Evolutionary conservation across 2,888 invertebrate genomes (phyloP).

Genomic region (Drosophila siamana): DNA sequence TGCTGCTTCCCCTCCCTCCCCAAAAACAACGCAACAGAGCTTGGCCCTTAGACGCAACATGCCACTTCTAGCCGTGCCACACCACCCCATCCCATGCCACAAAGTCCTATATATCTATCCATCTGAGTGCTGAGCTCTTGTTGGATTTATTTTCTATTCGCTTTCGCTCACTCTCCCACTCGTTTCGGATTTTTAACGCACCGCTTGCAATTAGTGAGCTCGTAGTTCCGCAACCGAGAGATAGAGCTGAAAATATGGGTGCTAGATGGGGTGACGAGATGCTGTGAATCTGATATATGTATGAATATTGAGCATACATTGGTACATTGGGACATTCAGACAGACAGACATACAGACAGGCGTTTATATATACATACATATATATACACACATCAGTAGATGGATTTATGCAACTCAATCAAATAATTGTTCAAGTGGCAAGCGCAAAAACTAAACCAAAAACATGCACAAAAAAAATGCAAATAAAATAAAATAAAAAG

Average conservation of each 20-base stretch:
- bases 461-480: conserved; percentile 6
- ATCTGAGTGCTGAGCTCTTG: conserved; percentile 39
- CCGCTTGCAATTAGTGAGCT: conserved; percentile 72
- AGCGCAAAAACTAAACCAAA: conserved; percentile 33
- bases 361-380: not conserved
- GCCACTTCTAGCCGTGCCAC: conserved; percentile 10
- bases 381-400: conserved; percentile 10
- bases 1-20: conserved; percentile 38
- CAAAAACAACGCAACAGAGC: not conserved
- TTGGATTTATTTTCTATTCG: conserved; percentile 27
- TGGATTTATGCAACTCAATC: conserved; percentile 53
- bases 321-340: too few species aligned
- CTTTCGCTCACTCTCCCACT: not conserved
- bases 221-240: conserved; percentile 23
- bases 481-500: not conserved
- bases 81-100: too few species aligned
- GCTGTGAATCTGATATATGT: conserved; percentile 21
- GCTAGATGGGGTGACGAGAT: conserved; percentile 7
- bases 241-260: too few species aligned
- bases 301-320: conserved; percentile 17
- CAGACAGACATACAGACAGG: too few species aligned
- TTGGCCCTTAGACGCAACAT: conserved; percentile 5
- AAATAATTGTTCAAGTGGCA: conserved; percentile 57
- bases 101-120: conserved; percentile 28
- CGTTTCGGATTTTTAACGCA: conserved; percentile 60